Evolutionary conservation across 2,888 invertebrate species (phyloP).

Genomic region (Bursaphelenchus okinawaensis): DNA sequence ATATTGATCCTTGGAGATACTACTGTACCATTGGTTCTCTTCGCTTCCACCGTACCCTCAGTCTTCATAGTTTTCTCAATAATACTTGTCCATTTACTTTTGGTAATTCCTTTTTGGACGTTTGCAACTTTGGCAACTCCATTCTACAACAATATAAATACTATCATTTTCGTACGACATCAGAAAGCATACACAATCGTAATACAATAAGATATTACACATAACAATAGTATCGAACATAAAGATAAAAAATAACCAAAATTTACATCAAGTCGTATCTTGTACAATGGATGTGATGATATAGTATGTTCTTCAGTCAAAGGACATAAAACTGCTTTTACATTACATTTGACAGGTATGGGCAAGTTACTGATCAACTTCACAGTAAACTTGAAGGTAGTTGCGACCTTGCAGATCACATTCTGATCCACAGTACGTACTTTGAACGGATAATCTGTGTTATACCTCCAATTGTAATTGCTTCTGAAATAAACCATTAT

Average conservation of each 20-base stretch:
- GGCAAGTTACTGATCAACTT: background rate
- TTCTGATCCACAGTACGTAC: background rate
- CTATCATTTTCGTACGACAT: too few relatives aligned
- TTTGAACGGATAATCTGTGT: background rate
- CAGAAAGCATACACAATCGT: too few relatives aligned
- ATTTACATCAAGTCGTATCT: background rate
- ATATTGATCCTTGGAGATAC: background rate
- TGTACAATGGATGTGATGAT: background rate
- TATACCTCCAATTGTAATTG: background rate
- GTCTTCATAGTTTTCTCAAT: background rate
- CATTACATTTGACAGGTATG: background rate
- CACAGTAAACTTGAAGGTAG: background rate
- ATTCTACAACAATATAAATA: background rate
- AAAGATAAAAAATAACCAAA: too few relatives aligned
- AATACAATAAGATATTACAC: too few relatives aligned
- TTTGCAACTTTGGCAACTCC: background rate
- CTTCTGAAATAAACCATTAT: background rate
- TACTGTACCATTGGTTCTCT: background rate
- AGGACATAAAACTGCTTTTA: background rate
- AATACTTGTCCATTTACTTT: background rate
- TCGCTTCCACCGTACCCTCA: background rate
- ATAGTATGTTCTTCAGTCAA: background rate
- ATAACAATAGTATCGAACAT: too few relatives aligned
- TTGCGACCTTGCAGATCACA: background rate
- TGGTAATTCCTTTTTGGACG: background rate